These are phyloP conservation scores for Corythornis cristatus DNA, from an alignment of 2,113 vertebrate species.

Conservation along the genomic window DNA sequence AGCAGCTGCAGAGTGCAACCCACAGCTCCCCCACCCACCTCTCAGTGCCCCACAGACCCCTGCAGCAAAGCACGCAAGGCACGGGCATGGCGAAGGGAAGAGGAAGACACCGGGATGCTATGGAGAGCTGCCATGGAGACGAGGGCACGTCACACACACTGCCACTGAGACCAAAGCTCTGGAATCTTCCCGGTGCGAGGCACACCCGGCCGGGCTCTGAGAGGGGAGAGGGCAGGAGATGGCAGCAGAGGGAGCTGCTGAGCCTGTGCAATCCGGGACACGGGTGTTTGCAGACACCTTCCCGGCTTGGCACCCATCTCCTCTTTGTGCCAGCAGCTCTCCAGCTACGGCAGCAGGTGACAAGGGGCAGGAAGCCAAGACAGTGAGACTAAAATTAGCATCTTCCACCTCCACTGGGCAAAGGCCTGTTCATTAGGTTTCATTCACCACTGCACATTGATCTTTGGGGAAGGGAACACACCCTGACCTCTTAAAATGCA, in stretches of 20 bases:
- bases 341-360: not conserved
- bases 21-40: not conserved
- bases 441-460: not conserved
- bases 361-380: not conserved
- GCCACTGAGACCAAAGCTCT: slow-evolving; percentile 9
- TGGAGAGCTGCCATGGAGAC: not conserved
- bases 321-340: not conserved
- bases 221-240: not conserved
- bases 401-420: not conserved
- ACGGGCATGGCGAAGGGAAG: not conserved
- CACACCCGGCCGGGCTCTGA: not conserved
- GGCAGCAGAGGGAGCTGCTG: not conserved
- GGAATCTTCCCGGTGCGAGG: not conserved
- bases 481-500: not conserved
- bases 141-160: not conserved
- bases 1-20: not conserved
- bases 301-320: fast-evolving
- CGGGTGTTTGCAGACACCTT: not conserved
- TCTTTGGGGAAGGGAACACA: not conserved
- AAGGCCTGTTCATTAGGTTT: not conserved
- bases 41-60: not conserved
- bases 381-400: not conserved
- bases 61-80: not conserved
- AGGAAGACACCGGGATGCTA: not conserved
- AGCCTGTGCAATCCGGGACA: not conserved